These are phyloP conservation scores for Cynocephalus volans DNA, from an alignment of 2,113 vertebrate genomes.

Conservation along the genomic window DNA sequence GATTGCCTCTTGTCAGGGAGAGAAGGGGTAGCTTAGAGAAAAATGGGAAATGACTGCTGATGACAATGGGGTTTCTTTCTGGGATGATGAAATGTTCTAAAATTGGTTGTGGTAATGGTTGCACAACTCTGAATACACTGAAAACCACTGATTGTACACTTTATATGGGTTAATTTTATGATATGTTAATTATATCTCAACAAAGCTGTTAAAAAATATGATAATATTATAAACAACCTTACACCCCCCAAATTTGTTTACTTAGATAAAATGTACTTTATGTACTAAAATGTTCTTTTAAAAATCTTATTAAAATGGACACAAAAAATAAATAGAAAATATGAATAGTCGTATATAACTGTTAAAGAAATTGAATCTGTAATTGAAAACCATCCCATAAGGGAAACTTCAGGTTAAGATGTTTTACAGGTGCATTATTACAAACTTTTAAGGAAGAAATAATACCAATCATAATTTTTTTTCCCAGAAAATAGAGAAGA, in stretches of 20 bases:
- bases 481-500: neutral
- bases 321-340: neutral
- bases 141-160: neutral
- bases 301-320: neutral
- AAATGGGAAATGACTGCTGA: neutral
- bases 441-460: conserved; percentile 19
- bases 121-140: neutral
- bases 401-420: neutral
- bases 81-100: neutral
- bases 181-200: neutral
- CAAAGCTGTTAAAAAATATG: neutral
- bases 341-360: conserved; percentile 23
- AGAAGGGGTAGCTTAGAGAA: neutral
- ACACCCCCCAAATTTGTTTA: neutral
- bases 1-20: neutral
- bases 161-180: neutral
- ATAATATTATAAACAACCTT: neutral
- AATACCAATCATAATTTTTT: neutral
- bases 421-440: neutral
- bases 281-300: neutral
- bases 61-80: neutral
- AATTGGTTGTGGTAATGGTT: neutral
- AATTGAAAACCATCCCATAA: neutral
- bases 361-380: neutral
- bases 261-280: neutral